A percentile compares a stretch with the other conserved stretches of the same genome.
These are phyloP conservation scores for Plotosus lineatus DNA, from an alignment of 2,113 vertebrate species.

Conservation along the genomic window DNA sequence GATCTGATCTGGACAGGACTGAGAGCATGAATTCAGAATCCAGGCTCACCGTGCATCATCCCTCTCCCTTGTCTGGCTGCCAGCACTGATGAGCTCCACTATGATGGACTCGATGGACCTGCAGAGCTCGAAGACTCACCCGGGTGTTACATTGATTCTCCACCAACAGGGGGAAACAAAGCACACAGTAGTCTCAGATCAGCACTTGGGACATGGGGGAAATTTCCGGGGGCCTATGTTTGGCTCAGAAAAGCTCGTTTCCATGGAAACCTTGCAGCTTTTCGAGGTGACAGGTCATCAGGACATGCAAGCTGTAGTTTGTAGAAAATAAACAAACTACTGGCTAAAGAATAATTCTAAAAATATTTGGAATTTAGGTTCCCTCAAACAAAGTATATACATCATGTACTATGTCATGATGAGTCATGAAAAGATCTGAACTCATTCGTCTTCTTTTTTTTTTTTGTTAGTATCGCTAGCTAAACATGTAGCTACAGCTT, in stretches of 20 bases:
- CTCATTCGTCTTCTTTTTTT: too few species aligned
- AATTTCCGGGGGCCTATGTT: not conserved
- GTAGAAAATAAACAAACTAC: not conserved
- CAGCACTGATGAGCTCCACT: not conserved
- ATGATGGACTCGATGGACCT: constrained; percentile 5
- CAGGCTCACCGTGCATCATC: constrained; percentile 4
- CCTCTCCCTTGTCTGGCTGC: not conserved
- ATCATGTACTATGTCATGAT: not conserved
- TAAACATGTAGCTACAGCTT: not conserved
- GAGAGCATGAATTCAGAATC: not conserved
- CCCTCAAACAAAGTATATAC: not conserved
- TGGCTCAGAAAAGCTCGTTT: constrained; percentile 38
- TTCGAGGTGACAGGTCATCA: not conserved
- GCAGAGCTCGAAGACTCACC: not conserved
- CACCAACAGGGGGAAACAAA: constrained; percentile 31
- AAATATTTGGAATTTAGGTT: not conserved
- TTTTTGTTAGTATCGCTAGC: not conserved
- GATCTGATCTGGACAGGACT: not conserved
- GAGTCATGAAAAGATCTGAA: not conserved
- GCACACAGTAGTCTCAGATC: not conserved
- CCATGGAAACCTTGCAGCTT: constrained; percentile 42
- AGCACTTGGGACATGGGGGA: not conserved
- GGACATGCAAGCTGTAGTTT: constrained; percentile 6
- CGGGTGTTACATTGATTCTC: not conserved
- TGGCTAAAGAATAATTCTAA: not conserved